Evolutionary conservation across 2,888 invertebrate genomes (phyloP), one percentile per base, ranked within the genome.

Genomic region (Lochmaea crataegi): DNA sequence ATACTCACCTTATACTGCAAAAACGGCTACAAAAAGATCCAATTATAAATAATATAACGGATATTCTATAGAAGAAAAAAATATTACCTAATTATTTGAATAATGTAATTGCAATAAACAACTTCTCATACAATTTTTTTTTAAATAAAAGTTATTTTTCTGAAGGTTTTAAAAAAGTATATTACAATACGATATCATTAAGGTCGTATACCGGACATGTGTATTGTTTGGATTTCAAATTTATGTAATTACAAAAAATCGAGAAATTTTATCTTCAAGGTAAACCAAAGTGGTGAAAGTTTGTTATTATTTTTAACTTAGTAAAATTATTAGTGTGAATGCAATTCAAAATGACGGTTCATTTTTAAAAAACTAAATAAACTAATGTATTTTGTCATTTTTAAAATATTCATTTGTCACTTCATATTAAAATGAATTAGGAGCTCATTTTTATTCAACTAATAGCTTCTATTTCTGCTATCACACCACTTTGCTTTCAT

Each of bases 31-130:
- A 45, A 45, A 12, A 12, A 45, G 14, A 12, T 45, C 14, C 14
- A 14, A 45, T 7, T 12, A 48, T 14, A 16, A 51, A 51, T 14
- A 51, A n/a, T n/a, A n/a, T n/a, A 14, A 45, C 42, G 12, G 12
- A 45, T 45, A 45, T 45, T 45, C 11, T 4, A 12, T 45, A 45
- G n/a, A 51, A n/a, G 14, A 16, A 51, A 51, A 14, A n/a, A 14
- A n/a, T n/a, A n/a, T 51, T 51, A n/a, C 51, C 14, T n/a, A n/a
- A 51, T 51, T 51, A n/a, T 51, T 51, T 51, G 14, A n/a, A 51
- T 51, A 16, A 51, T 51, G 51, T 51, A 51, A 51, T 51, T 51
- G n/a, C 51, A n/a, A 7, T 51, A 51, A 45, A 12, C 6, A 7
- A 51, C 16, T 51, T 51, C 48, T 4, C 48, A n/a, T n/a, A 4